Base-by-base conservation (phyloP, 1,140 invertebrate genomes). In the Hermetia illucens region DNA sequence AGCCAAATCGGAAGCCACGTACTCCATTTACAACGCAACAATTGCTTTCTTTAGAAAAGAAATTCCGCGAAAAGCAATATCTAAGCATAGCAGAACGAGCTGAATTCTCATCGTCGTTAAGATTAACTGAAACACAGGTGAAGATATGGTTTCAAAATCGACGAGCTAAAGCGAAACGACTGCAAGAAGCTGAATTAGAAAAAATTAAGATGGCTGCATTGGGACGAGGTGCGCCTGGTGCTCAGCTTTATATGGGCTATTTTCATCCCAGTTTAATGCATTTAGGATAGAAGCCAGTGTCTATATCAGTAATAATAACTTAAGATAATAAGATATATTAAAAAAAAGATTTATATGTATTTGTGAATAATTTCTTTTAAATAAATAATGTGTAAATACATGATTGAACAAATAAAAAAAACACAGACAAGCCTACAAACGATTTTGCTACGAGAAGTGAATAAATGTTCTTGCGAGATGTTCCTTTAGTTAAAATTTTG, bases 121-220 rank as follows among this genome's bases (percentile, higher is more conserved):
- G 90, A 47, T 71, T 98, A 1, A 96, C 93, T 5, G 94, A 98
- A 65, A 97, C 92, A 5, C 87, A 89, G 73, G 85, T 91, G 37
- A 95, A 94, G 73, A 96, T 94, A 49, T 96, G 91, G 91, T 96
- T 95, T 62, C 91, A 96, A 76, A 96, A 96, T 62, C 73, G 91
- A 5, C 67, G 91, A 29, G 91, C 91, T 35, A 95, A 96, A 64
- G 85, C 86, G 46, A 96, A 96, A 59, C 73, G 91, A 17, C 70
- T 95, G 6, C 89, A 94, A 58, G 90, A 96, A 62, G 89, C 90
- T 21, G 90, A 94, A 70, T 76, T 91, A 47, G 87, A 89, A 62
- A 88, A 87, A 61, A 61, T 87, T 44, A 79, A 82, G 58, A 82
- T 85, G 79, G 79, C 77, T 10, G 69, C 72, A 2, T 60, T 76